Conservation (phyloP, 2,797 vertebrate species). For the Bovichtus diacanthus region DNA sequence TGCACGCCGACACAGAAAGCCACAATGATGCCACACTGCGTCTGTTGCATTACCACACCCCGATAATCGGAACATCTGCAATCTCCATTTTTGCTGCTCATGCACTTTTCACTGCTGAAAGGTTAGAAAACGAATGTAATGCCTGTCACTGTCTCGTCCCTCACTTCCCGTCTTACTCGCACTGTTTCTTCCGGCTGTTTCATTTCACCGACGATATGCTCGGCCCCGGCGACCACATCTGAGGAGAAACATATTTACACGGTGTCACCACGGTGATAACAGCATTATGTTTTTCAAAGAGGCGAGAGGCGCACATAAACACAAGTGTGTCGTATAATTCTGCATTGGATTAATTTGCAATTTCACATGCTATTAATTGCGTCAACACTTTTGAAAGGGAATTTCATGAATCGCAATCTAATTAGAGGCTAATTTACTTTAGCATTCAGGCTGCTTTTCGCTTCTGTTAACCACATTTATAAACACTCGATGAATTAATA, state of each 20-base stretch:
- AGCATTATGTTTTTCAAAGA: slow-evolving; percentile 68
- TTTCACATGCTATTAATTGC: slow-evolving; percentile 86
- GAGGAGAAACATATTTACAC: slow-evolving; percentile 67
- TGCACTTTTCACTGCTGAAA: slow-evolving; percentile 48
- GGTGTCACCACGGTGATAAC: slow-evolving; percentile 68
- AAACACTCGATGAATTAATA: slow-evolving; percentile 83
- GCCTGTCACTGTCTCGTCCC: not conserved
- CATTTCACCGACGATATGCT: slow-evolving; percentile 24
- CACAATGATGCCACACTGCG: slow-evolving; percentile 18
- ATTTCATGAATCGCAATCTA: slow-evolving; percentile 82
- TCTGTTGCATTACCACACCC: slow-evolving; percentile 31
- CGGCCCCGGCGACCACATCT: slow-evolving; percentile 26
- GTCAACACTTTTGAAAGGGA: slow-evolving; percentile 79
- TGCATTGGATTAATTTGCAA: slow-evolving; percentile 81
- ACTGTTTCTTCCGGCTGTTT: slow-evolving; percentile 4
- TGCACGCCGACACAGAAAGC: slow-evolving; percentile 8
- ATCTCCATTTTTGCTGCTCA: slow-evolving; percentile 49
- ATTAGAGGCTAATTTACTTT: slow-evolving; percentile 85
- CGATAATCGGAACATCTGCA: slow-evolving; percentile 47
- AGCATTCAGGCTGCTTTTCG: slow-evolving; percentile 54
- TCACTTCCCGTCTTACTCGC: slow-evolving; percentile 9
- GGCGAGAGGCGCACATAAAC: slow-evolving; percentile 59
- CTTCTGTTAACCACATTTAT: slow-evolving; percentile 81
- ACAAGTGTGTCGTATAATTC: slow-evolving; percentile 61
- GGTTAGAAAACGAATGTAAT: slow-evolving; percentile 47